Evolutionary conservation across 1,140 invertebrate genomes (phyloP).

Genomic region (Sesamia nonagrioides): DNA sequence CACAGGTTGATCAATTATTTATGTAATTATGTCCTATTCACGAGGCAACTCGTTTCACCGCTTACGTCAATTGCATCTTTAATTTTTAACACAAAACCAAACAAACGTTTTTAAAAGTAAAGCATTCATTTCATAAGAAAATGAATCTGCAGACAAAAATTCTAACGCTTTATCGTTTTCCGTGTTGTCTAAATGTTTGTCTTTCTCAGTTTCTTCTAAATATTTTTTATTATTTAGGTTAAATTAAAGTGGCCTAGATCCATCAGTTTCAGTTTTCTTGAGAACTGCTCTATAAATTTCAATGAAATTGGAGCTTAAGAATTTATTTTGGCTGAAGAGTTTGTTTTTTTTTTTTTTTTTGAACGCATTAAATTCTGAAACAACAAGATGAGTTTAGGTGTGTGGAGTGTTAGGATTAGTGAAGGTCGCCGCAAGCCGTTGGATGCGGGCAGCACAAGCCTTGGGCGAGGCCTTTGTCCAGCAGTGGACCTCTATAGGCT

Average conservation of each 20-base stretch:
- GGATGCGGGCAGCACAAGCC: too few relatives aligned
- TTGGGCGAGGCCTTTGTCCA: too few relatives aligned
- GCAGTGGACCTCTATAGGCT: too few relatives aligned
- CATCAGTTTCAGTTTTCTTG: not conserved
- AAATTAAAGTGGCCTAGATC: not conserved
- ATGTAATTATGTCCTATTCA: conserved; percentile 1
- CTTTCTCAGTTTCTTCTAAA: not conserved
- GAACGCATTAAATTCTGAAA: too few relatives aligned
- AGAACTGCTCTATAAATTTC: too few relatives aligned
- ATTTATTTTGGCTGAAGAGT: too few relatives aligned
- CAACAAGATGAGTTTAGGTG: too few relatives aligned
- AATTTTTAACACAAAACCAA: conserved; percentile 15
- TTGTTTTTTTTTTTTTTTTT: too few relatives aligned
- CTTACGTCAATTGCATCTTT: conserved; percentile 19
- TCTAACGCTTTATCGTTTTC: not conserved
- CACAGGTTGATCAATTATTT: conserved; percentile 12
- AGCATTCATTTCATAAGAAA: not conserved
- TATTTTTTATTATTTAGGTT: not conserved
- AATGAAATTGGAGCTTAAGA: too few relatives aligned
- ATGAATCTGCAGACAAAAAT: not conserved
- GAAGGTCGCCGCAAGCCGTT: too few relatives aligned
- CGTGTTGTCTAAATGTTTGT: too few relatives aligned
- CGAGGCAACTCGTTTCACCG: conserved; percentile 11
- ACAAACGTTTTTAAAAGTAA: conserved; percentile 1
- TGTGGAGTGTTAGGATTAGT: too few relatives aligned